Evolutionary conservation across 2,888 invertebrate species (phyloP), one percentile per base, ranked within the genome.

Genomic region (Elegia similella): DNA sequence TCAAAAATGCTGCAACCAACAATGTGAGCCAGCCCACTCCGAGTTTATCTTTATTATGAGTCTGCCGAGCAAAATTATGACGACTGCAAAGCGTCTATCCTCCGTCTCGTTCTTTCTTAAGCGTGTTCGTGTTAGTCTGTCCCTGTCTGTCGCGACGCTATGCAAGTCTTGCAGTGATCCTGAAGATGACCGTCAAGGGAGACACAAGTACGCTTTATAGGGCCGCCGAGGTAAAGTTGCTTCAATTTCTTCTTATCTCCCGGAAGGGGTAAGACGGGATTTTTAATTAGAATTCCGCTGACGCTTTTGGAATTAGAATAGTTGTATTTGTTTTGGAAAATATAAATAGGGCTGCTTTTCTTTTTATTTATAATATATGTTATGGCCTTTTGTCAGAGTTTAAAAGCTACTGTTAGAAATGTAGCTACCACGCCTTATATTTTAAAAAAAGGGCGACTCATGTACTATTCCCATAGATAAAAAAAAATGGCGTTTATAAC

Each of bases 21-120:
- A 64, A 55, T 62, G 62, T 62, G 54, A 66, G 56, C 66, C 66
- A 62, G 64, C 67, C 68, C 76, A 46, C 75, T 76, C 78, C 67
- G 17, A 80, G 76, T 86, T 90, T 91, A 91, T 92, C 92, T 91
- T 87, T 89, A 88, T 89, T 91, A 90, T 92, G 86, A 89, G 89
- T 91, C 92, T 86, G 86, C 88, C 82, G 85, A 84, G 88, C 85
- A 85, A 92, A 92, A 92, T 92, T 92, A 92, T 92, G 92, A 92
- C 92, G 86, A 92, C 92, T 92, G 92, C 92, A 92, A 86, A 85
- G 87, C 83, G 82, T 83, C 79, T 81, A 63, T 72, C 63, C 58
- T 61, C 71, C 60, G 59, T 81, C 86, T 64, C 73, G 64, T 60
- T 86, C 82, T 30, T 50, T 15, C 73, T 17, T 30, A 6, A 0